Conservation (phyloP, 2,797 vertebrate genomes). For the Periparus ater region DNA sequence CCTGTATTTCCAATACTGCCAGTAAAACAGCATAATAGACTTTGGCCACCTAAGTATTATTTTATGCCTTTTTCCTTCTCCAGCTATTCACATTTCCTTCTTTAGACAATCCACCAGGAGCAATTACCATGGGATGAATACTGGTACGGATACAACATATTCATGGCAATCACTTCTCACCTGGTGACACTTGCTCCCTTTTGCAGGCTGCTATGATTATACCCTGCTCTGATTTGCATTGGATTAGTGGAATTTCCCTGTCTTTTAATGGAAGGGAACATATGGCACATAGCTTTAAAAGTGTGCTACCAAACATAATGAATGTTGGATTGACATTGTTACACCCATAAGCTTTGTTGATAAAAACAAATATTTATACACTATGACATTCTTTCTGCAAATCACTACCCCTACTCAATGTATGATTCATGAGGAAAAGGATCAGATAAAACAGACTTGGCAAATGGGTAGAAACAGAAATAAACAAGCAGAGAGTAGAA, state of each 20-base stretch:
- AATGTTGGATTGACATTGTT: slow-evolving; percentile 51
- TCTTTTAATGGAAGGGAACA: slow-evolving; percentile 37
- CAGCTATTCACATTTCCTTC: not conserved
- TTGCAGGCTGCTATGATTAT: not conserved
- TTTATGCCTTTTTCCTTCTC: not conserved
- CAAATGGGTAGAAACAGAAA: slow-evolving; percentile 25
- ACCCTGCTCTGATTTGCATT: not conserved
- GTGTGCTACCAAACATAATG: slow-evolving; percentile 11
- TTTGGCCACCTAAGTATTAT: not conserved
- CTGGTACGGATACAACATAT: not conserved
- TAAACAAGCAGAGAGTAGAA: not conserved
- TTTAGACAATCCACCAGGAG: not conserved
- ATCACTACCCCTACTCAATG: slow-evolving; percentile 31
- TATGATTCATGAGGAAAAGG: slow-evolving; percentile 49
- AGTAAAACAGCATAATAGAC: not conserved
- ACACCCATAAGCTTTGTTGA: slow-evolving; percentile 53
- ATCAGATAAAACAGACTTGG: slow-evolving; percentile 27
- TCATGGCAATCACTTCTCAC: not conserved
- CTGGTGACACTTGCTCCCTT: not conserved
- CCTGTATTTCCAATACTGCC: not conserved
- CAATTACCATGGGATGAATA: not conserved
- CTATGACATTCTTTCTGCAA: slow-evolving; percentile 41
- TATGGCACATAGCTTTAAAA: slow-evolving; percentile 38
- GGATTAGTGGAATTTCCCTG: slow-evolving; percentile 27
- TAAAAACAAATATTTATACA: slow-evolving; percentile 54